Conservation (phyloP, 2,797 vertebrate species). For the Crypturellus tataupa region DNA sequence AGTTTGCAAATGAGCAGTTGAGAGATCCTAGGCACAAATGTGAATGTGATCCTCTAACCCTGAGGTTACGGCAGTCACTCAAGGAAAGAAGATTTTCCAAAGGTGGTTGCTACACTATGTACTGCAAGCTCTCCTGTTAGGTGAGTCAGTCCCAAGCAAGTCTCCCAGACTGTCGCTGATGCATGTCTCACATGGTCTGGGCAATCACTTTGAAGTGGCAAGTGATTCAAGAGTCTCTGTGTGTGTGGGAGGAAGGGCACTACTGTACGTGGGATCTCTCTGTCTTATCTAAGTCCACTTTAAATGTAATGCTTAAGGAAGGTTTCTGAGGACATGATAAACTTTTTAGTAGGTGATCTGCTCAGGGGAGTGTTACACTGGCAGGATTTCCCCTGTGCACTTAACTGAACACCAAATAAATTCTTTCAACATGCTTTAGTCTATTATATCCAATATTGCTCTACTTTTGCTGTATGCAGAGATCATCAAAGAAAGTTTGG, state of each 20-base stretch:
- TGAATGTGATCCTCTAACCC: neutral
- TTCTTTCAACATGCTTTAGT: neutral
- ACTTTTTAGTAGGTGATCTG: neutral
- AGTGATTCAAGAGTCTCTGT: accelerated
- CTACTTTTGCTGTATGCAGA: neutral
- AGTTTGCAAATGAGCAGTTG: neutral
- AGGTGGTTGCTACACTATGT: neutral
- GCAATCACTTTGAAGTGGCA: neutral
- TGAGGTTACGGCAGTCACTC: neutral
- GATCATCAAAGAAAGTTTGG: neutral
- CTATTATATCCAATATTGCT: neutral
- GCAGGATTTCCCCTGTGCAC: neutral
- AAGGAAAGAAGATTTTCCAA: neutral
- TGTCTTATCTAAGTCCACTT: neutral
- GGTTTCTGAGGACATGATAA: neutral
- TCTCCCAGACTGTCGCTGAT: neutral
- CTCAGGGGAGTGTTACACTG: neutral
- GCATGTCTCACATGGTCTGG: neutral
- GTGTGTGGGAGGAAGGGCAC: accelerated
- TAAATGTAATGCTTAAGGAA: accelerated
- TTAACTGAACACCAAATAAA: neutral
- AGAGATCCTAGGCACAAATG: neutral
- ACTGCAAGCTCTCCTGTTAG: neutral
- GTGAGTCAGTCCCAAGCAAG: neutral
- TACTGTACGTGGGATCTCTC: neutral